Evolutionary conservation across 2,888 invertebrate genomes (phyloP), one percentile per base, ranked within the genome.

Genomic region (Gryllus longicercus): DNA sequence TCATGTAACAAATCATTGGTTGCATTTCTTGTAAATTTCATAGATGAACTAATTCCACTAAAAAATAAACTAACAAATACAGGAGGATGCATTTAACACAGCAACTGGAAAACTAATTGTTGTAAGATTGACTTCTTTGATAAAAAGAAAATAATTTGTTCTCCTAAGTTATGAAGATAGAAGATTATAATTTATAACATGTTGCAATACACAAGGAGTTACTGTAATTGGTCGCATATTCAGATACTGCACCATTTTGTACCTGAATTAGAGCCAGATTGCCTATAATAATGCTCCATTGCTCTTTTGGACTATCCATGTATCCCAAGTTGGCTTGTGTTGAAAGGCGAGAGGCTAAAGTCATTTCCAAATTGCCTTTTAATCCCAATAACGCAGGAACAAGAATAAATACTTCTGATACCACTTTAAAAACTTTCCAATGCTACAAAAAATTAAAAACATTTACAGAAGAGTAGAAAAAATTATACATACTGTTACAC

Each of bases 281-380:
- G n/a, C 82, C 82, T 18, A 81, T 21, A 25, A 82, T 82, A 82
- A 91, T 85, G 84, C 90, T 91, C 86, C 89, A 87, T 82, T 89
- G 88, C 83, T 92, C 90, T 75, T 89, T 88, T 38, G 86, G 86
- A 49, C 90, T 91, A 84, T 95, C 94, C 88, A 96, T 91, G 85
- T 94, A 93, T 51, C 96, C 96, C 83, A 96, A 88, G 87, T 96
- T 95, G 18, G 96, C 95, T 88, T 96, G 94, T n/a, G 97, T 97
- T 18, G 96, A 97, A 8, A 97, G 89, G 80, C 97, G 90, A 77
- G 96, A 96, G 18, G 97, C 97, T 84, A 97, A 88, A 50, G 97
- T 97, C 97, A 97, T 97, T 89, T 97, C 97, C 84, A 97, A 89
- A 87, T 97, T 97, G 82, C 97, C 97, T 88, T 97, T 97, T 23